Evolutionary conservation across 2,888 invertebrate species (phyloP).

Genomic region (Aradus depressus): DNA sequence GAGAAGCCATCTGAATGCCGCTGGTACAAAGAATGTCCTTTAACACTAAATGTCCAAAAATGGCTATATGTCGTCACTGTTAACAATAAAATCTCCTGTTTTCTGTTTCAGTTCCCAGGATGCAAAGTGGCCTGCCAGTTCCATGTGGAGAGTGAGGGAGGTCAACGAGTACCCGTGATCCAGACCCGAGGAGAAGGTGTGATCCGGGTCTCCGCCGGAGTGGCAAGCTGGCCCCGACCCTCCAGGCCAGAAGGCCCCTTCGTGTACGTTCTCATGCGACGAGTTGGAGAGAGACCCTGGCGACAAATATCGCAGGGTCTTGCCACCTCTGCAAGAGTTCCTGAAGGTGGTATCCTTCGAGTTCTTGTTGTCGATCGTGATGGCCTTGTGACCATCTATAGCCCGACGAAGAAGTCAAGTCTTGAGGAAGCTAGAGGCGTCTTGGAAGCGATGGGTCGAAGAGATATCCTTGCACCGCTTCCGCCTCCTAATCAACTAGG

Average conservation of each 20-base stretch:
- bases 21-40: too few species aligned
- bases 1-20: too few species aligned
- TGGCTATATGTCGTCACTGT: too few species aligned
- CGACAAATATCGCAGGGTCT: conserved; percentile 45
- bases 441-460: conserved; percentile 34
- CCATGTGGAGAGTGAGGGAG: conserved; percentile 28
- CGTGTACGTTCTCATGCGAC: conserved; percentile 61
- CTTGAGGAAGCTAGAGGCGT: conserved; percentile 37
- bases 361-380: conserved; percentile 59
- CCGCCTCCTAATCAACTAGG: conserved; percentile 41
- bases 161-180: conserved; percentile 56
- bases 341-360: conserved; percentile 49
- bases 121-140: conserved; percentile 28
- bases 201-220: conserved; percentile 49
- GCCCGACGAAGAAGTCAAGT: conserved; percentile 40
- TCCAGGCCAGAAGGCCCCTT: conserved; percentile 37
- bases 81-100: not conserved
- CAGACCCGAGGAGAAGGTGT: conserved; percentile 59
- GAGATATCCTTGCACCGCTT: conserved; percentile 19
- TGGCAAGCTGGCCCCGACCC: conserved; percentile 53
- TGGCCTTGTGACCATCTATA: conserved; percentile 58
- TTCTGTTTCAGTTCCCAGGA: conserved; percentile 27
- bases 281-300: conserved; percentile 36
- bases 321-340: conserved; percentile 50
- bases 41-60: too few species aligned